phyloP scores from a whole-genome alignment of 2,888 invertebrate species.

The Cinara cedri region DNA sequence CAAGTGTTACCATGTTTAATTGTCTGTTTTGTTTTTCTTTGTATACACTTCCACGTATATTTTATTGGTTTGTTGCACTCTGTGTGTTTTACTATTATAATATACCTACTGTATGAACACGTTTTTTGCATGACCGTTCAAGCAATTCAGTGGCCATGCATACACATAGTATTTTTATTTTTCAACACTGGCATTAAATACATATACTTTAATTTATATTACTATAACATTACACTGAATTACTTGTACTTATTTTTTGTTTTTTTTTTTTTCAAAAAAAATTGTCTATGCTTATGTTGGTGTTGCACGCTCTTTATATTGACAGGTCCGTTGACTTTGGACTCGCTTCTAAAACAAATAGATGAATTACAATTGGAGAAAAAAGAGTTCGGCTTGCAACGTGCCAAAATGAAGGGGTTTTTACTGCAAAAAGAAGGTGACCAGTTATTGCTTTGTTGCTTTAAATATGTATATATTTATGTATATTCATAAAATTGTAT shows the following conservation, averaged over 20 bases:
- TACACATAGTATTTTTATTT: background rate
- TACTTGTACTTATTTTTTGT: conserved; percentile 20
- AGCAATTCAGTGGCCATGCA: conserved; percentile 12
- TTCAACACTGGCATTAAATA: background rate
- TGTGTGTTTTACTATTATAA: conserved; percentile 35
- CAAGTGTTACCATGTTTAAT: too few species aligned
- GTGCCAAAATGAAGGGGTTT: conserved; percentile 91
- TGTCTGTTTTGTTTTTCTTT: background rate
- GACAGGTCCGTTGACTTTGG: conserved; percentile 54
- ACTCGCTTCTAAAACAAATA: conserved; percentile 59
- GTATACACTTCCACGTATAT: background rate
- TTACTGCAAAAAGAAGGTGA: conserved; percentile 92
- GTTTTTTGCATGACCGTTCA: conserved; percentile 31
- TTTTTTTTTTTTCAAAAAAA: conserved; percentile 10
- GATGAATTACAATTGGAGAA: conserved; percentile 65
- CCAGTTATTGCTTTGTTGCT: conserved; percentile 60
- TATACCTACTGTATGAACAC: background rate
- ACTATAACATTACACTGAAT: conserved; percentile 22
- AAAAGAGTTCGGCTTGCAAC: conserved; percentile 84
- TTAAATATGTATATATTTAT: conserved; percentile 59
- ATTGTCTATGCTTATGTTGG: conserved; percentile 52
- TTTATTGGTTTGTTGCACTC: conserved; percentile 49
- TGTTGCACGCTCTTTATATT: conserved; percentile 55
- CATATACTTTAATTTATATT: background rate
- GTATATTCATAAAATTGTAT: conserved; percentile 46